Evolutionary conservation across 1,140 invertebrate species (phyloP), one percentile per base, ranked within the genome.

Genomic region (Oscheius sp.): DNA sequence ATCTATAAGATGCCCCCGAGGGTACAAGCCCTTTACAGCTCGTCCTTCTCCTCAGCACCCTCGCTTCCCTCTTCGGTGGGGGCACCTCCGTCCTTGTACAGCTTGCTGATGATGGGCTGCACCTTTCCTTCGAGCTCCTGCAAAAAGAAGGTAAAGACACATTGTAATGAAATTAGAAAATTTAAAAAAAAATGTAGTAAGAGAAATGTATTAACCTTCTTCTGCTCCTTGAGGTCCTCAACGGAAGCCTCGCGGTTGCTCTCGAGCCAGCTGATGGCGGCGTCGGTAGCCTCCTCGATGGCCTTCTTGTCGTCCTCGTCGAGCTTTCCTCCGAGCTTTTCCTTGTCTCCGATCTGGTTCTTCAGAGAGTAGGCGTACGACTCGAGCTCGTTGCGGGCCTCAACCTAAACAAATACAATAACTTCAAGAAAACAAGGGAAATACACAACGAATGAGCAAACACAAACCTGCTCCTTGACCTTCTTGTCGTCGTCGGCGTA

Each of bases 401-500:
- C 96, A 1, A 99, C 95, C 42, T 63, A n/a, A n/a, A n/a, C n/a
- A n/a, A n/a, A n/a, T n/a, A n/a, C n/a, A n/a, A n/a, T n/a, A n/a
- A n/a, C n/a, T n/a, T n/a, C n/a, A n/a, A n/a, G n/a, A n/a, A n/a
- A n/a, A n/a, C n/a, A n/a, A n/a, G n/a, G 61, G 15, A 63, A 63
- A 63, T 59, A 32, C 31, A 34, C n/a, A 32, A 63, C 7, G 15
- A 32, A 32, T 63, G 28, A 63, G 10, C 28, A 63, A 63, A 32
- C 7, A 13, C 61, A 32, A 29, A 68, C 66, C 58, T 91, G 89
- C 85, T 98, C 95, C 87, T 99, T 99, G 38, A 96, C 86, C 87
- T 94, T 95, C 87, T 95, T 96, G 85, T 99, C 96, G 78, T 99
- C 95, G 82, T 98, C 95, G 28, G 95, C 94, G 85, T 97, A 99